Percentiles rank a stretch among this genome's conserved stretches.
Conservation (phyloP, 2,113 vertebrate species). For the Deroptyus accipitrinus region DNA sequence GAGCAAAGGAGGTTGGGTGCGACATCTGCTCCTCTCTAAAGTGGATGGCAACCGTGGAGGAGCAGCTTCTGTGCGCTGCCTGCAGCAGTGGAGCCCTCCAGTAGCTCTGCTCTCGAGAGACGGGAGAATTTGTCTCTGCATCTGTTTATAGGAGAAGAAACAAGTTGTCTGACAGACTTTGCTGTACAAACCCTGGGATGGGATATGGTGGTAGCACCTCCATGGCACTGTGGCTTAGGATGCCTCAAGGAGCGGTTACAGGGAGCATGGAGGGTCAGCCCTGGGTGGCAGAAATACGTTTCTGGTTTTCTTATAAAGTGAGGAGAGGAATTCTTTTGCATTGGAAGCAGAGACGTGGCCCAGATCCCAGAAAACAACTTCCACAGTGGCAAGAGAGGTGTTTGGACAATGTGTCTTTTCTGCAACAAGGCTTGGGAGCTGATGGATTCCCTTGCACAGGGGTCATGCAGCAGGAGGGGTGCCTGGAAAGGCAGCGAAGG, state of each 20-base stretch:
- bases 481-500: accelerated
- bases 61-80: background rate
- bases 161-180: background rate
- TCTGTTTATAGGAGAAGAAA: background rate
- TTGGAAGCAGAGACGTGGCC: background rate
- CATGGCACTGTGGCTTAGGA: accelerated
- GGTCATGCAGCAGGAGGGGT: background rate
- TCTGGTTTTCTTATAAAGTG: background rate
- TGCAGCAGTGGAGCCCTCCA: accelerated
- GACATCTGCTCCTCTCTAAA: background rate
- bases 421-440: background rate
- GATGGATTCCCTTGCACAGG: background rate
- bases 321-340: background rate
- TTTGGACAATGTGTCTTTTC: background rate
- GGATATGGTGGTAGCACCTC: background rate
- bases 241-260: accelerated
- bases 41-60: background rate
- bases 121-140: background rate
- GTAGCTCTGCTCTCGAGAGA: background rate
- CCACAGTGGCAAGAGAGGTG: background rate
- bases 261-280: background rate
- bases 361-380: accelerated
- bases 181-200: background rate
- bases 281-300: background rate
- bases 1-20: background rate